Evolutionary conservation across 2,797 vertebrate genomes (phyloP), one percentile per base, ranked within the genome.

Genomic region (Enteromius treurensis): DNA sequence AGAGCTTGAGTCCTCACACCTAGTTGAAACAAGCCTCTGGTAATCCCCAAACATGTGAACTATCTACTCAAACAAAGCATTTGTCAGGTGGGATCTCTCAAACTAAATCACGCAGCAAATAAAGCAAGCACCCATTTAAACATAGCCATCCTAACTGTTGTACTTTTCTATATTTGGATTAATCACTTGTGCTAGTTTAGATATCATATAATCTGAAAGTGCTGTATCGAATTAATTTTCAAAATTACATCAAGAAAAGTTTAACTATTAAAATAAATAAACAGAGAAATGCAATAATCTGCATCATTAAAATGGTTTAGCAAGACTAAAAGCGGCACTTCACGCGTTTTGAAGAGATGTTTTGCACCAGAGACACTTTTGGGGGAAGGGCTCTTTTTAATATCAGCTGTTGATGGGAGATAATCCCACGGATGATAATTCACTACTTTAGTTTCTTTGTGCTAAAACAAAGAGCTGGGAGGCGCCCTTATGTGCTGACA

Each of bases 371-470:
- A 67, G 40, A 85, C 60, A 42, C 13, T n/a, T 37, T 2, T 51
- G 80, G 76, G 81, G 71, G 60, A 42, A 71, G n/a, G 73, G 73
- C 34, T 55, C 80, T 42, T 87, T 47, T 23, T 84, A 83, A 84
- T 90, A 83, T 92, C 85, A 83, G 70, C 68, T 85, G 73, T 80
- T 84, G 84, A 87, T 86, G 62, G 68, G 65, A 75, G 85, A 84
- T 91, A 91, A 93, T 89, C 86, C 88, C 85, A 69, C 7, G 4
- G n/a, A 8, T 49, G 68, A 26, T 62, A 81, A 89, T 90, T 88
- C 87, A 87, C 60, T 3, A 14, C 32, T 88, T 80, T 85, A 88
- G 88, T 88, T 87, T 89, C 91, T 91, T 90, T 93, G 90, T 86
- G 23, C 34, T 87, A 82, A 90, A 84, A 93, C 91, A 93, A 89